Evolutionary conservation across 1,140 invertebrate genomes (phyloP), one percentile per base, ranked within the genome.

Genomic region (Zaprionus davidi): DNA sequence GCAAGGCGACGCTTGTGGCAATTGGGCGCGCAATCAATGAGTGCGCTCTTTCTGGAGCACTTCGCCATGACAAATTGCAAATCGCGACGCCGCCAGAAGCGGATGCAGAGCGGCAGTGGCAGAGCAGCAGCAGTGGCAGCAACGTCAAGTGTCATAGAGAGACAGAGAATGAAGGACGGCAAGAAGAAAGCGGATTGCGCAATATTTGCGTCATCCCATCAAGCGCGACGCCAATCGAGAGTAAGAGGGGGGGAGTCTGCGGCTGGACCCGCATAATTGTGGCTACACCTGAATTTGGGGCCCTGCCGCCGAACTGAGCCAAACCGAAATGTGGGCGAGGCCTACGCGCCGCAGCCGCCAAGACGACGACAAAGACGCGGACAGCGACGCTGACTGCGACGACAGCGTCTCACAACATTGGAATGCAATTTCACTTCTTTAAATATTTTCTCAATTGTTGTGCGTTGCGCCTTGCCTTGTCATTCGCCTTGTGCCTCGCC

Each of bases 351-450:
- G 76, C 82, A 77, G 76, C 69, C 38, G 13, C 17, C 59, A n/a
- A 20, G 51, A 26, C 34, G 38, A 66, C 68, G 38, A 44, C 26
- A 60, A 69, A 55, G 70, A 60, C 49, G 51, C 44, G 4, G 22
- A 24, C 46, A 59, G 38, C 38, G 31, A 20, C 59, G 41, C 22
- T 22, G 7, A 9, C 41, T 62, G 53, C 28, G 26, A 28, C 63
- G 36, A 57, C 44, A 55, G 28, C 70, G 69, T 67, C 78, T 83
- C 84, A 87, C 59, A 58, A 22, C 71, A 51, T 86, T 66, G 86
- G 86, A 90, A 90, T 90, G 86, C 75, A 90, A 86, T 90, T 90
- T 90, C 86, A 82, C 86, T 90, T 86, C 79, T 86, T 90, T 86
- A 84, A 90, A 90, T 90, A 90, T 90, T 90, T 85, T 82, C 79